These are phyloP conservation scores for Crenichthys baileyi DNA, from an alignment of 2,797 vertebrate genomes.

Conservation along the genomic window DNA sequence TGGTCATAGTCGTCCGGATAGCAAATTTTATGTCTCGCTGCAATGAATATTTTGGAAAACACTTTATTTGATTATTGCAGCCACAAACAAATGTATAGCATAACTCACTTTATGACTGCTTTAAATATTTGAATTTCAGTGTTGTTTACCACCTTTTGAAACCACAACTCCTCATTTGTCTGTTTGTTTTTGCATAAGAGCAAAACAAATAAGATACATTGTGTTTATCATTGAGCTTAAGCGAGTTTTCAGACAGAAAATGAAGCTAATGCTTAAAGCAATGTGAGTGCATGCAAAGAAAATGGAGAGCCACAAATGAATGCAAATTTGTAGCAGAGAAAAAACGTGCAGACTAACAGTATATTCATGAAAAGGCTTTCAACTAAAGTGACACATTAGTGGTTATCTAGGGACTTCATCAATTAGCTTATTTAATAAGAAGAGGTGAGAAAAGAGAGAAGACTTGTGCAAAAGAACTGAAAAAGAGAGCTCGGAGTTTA, in stretches of 20 bases:
- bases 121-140: neutral
- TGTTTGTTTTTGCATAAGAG: neutral
- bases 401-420: slow-evolving; percentile 3
- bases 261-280: neutral
- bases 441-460: neutral
- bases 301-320: slow-evolving; percentile 6
- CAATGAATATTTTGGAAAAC: too few species aligned
- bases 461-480: neutral
- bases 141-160: neutral
- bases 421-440: neutral
- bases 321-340: neutral
- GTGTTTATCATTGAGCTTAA: neutral
- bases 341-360: neutral
- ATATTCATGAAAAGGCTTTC: neutral
- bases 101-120: neutral
- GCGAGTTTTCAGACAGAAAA: neutral
- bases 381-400: slow-evolving; percentile 3
- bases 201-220: slow-evolving; percentile 2
- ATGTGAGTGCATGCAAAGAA: neutral
- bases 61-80: neutral
- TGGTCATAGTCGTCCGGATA: too few species aligned
- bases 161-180: neutral
- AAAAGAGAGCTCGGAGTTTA: neutral
- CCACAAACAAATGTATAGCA: neutral
- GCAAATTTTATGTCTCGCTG: too few species aligned